These are phyloP conservation scores for Apamea epomidion DNA, from an alignment of 2,888 invertebrate species.

Conservation along the genomic window DNA sequence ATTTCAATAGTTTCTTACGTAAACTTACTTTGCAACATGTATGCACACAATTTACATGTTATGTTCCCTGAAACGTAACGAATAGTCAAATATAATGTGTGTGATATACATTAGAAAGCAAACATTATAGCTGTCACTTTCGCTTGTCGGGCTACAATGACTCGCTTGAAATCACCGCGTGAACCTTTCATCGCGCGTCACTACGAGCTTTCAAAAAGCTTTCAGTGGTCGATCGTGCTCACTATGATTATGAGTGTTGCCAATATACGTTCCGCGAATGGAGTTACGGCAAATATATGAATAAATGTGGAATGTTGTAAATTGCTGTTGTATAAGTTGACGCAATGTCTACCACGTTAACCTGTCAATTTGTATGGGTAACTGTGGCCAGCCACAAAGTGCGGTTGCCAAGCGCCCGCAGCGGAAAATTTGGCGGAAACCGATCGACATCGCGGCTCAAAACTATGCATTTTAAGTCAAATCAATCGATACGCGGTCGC, in stretches of 20 bases:
- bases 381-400: constrained; percentile 79
- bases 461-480: constrained; percentile 88
- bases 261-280: constrained; percentile 79
- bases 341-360: constrained; percentile 71
- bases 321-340: constrained; percentile 67
- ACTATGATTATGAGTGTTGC: constrained; percentile 83
- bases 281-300: constrained; percentile 73
- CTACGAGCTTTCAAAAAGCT: constrained; percentile 88
- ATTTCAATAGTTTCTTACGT: constrained; percentile 30
- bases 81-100: constrained; percentile 52
- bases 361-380: constrained; percentile 78
- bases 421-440: constrained; percentile 86
- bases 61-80: constrained; percentile 14
- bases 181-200: constrained; percentile 86
- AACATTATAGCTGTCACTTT: constrained; percentile 74
- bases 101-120: constrained; percentile 59
- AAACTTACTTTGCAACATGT: constrained; percentile 22
- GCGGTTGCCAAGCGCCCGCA: constrained; percentile 86
- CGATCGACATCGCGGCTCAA: constrained; percentile 85
- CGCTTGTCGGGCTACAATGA: constrained; percentile 76
- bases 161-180: constrained; percentile 82
- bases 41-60: constrained; percentile 25
- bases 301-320: constrained; percentile 68
- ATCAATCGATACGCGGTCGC: constrained; percentile 87
- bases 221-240: constrained; percentile 86